These are phyloP conservation scores for Holocentrus rufus DNA, from an alignment of 2,797 vertebrate species.

Conservation along the genomic window DNA sequence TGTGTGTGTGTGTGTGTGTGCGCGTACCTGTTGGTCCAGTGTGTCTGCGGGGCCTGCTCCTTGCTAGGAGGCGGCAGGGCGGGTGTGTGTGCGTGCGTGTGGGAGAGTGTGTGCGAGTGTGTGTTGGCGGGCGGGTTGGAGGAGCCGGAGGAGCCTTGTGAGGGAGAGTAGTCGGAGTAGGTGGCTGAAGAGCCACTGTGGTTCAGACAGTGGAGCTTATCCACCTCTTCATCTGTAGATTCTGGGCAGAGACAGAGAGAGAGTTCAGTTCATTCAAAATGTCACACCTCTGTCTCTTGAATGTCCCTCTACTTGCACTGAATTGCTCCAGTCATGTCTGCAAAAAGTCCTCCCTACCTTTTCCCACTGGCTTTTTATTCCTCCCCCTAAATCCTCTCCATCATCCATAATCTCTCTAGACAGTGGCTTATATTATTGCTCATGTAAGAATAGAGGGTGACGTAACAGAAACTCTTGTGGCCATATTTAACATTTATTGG, in stretches of 20 bases:
- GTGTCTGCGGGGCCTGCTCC: slow-evolving; percentile 92
- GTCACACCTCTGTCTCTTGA: slow-evolving; percentile 30
- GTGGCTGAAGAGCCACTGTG: slow-evolving; percentile 99
- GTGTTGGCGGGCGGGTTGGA: slow-evolving; percentile 92
- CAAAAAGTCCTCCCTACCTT: not conserved
- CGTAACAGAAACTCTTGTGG: not conserved
- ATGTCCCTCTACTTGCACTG: slow-evolving; percentile 2
- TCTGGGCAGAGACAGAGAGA: slow-evolving; percentile 79
- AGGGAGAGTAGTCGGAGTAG: slow-evolving; percentile 99
- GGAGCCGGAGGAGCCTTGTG: slow-evolving; percentile 97
- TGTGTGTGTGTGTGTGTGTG: slow-evolving; percentile 13
- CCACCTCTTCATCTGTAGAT: slow-evolving; percentile 97
- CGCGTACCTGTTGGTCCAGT: slow-evolving; percentile 96
- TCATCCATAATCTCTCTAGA: not conserved
- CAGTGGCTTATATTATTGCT: not conserved
- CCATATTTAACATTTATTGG: too few relatives aligned
- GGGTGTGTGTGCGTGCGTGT: slow-evolving; percentile 73
- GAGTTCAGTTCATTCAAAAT: slow-evolving; percentile 40
- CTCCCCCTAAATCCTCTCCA: not conserved
- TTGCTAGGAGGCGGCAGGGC: slow-evolving; percentile 90
- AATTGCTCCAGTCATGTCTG: slow-evolving; percentile 18
- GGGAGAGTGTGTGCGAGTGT: slow-evolving; percentile 54
- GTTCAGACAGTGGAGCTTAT: slow-evolving; percentile 98
- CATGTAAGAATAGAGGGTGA: not conserved
- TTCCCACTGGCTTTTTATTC: not conserved